Conservation (phyloP, 1,140 invertebrate species). For the Drosophila busckii region DNA sequence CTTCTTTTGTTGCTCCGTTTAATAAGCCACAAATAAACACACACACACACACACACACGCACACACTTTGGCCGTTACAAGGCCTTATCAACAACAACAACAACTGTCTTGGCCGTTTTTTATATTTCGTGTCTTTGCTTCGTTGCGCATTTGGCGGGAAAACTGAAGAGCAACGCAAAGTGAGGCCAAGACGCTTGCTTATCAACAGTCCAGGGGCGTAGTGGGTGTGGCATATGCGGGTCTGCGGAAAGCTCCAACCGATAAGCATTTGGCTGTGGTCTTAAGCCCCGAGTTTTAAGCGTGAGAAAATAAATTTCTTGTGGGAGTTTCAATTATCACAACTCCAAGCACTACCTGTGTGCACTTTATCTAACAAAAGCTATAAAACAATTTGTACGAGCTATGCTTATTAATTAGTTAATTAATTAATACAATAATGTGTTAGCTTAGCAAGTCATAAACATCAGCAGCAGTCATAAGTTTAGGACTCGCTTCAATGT, state of each 20-base stretch:
- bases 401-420: too few relatives aligned
- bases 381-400: too few relatives aligned
- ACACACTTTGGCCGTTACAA: conserved; percentile 43
- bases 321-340: conserved; percentile 1
- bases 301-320: conserved; percentile 28
- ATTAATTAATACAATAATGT: too few relatives aligned
- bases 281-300: conserved; percentile 1
- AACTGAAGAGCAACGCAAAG: conserved; percentile 10
- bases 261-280: conserved; percentile 4
- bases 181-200: conserved; percentile 1
- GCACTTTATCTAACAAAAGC: too few relatives aligned
- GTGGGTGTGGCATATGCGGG: conserved; percentile 21
- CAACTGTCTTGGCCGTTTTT: conserved; percentile 47
- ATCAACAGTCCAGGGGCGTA: too few relatives aligned
- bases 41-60: too few relatives aligned
- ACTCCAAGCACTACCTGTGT: too few relatives aligned
- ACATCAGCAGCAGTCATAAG: too few relatives aligned
- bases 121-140: conserved; percentile 66
- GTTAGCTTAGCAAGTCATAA: too few relatives aligned
- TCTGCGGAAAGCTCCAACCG: conserved; percentile 18
- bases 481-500: too few relatives aligned
- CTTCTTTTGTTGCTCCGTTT: conserved; percentile 11
- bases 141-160: conserved; percentile 70
- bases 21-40: conserved; percentile 36
- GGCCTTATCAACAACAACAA: conserved; percentile 38